Percentiles rank a stretch among this genome's conserved stretches.
phyloP scores from a whole-genome alignment of 2,797 vertebrate species.

The Muraenolepis orangiensis region DNA sequence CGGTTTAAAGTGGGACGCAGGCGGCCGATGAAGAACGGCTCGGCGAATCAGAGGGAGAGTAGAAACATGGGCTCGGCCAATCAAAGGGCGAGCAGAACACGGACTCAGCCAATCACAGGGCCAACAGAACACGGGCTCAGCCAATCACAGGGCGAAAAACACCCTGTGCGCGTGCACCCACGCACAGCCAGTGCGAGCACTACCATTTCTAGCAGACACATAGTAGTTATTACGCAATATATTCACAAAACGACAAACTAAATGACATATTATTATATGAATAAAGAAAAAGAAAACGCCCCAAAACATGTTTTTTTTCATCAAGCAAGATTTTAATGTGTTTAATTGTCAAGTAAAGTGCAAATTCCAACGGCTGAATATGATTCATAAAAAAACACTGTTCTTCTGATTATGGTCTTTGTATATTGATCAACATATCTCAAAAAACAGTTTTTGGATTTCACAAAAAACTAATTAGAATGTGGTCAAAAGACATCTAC shows the following conservation, averaged over 20 bases:
- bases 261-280: neutral
- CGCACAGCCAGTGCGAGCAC: neutral
- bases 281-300: neutral
- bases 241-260: too few relatives aligned
- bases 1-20: neutral
- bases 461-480: neutral
- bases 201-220: too few relatives aligned
- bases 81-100: neutral
- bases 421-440: too few relatives aligned
- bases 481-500: slow-evolving; percentile 7
- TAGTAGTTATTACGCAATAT: too few relatives aligned
- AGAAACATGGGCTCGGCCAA: neutral
- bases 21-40: neutral
- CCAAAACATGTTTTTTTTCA: neutral
- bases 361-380: neutral
- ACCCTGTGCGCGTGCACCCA: neutral
- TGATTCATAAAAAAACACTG: neutral
- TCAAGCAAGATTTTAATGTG: neutral
- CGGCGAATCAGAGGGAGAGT: neutral
- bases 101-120: neutral
- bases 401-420: neutral
- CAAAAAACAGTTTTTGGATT: neutral
- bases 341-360: neutral
- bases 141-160: neutral
- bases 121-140: neutral